Percentiles rank a stretch among this genome's conserved stretches.
phyloP scores from a whole-genome alignment of 2,888 invertebrate genomes.

The Capitulum mitella region DNA sequence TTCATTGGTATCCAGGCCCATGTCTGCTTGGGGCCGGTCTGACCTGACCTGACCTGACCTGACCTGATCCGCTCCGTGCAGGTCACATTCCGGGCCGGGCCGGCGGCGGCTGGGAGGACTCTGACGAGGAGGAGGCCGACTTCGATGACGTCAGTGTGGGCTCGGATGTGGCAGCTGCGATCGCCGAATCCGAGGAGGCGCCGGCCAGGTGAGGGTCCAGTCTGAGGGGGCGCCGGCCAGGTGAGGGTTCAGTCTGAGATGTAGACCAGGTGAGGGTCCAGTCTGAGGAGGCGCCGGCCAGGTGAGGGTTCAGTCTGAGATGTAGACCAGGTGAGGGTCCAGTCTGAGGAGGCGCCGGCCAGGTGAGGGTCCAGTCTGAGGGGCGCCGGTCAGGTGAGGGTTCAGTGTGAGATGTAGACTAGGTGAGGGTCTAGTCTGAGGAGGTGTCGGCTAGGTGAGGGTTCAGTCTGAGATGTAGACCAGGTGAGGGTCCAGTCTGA shows the following conservation, averaged over 20 bases:
- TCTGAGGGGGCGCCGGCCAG: neutral
- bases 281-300: too few relatives aligned
- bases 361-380: too few relatives aligned
- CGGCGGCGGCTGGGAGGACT: conserved; percentile 15
- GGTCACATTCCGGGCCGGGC: conserved; percentile 13
- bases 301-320: too few relatives aligned
- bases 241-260: neutral
- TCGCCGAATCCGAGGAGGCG: neutral
- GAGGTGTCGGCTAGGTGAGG: too few relatives aligned
- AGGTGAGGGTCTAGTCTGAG: neutral
- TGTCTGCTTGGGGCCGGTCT: neutral
- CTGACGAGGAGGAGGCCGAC: neutral
- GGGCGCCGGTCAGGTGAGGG: too few relatives aligned
- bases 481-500: too few relatives aligned
- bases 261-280: neutral
- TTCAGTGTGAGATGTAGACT: neutral
- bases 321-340: too few relatives aligned
- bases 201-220: neutral
- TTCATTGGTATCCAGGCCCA: neutral
- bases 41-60: neutral
- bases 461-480: too few relatives aligned
- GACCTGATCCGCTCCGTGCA: neutral
- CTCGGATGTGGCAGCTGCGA: neutral
- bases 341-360: too few relatives aligned
- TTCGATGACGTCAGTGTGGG: neutral